A percentile compares a stretch with the other conserved stretches of the same genome.
phyloP scores from a whole-genome alignment of 2,888 invertebrate species.

The Scaptomyza polygonia region DNA sequence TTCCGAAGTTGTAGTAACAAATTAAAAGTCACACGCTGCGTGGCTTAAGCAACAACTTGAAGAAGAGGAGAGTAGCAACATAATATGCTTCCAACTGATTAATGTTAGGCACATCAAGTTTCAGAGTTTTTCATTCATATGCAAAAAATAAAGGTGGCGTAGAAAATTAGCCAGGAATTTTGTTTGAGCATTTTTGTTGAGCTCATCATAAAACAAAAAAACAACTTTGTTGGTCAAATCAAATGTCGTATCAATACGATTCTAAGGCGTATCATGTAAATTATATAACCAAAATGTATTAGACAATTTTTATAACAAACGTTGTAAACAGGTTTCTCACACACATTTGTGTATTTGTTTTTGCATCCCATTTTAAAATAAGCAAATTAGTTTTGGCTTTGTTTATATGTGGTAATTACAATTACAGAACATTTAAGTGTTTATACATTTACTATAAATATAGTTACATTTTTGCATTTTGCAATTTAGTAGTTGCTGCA shows the following conservation, averaged over 20 bases:
- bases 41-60: background rate
- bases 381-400: slow-evolving; percentile 10
- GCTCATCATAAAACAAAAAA: slow-evolving; percentile 49
- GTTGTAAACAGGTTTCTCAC: slow-evolving; percentile 45
- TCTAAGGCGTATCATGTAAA: slow-evolving; percentile 37
- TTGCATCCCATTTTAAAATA: slow-evolving; percentile 10
- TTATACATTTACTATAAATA: background rate
- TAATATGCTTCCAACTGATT: slow-evolving; percentile 54
- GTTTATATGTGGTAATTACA: background rate
- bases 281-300: slow-evolving; percentile 37
- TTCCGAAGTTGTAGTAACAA: background rate
- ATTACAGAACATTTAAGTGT: background rate
- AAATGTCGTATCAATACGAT: slow-evolving; percentile 41
- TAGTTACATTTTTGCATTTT: background rate
- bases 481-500: no score
- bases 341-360: background rate
- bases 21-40: slow-evolving; percentile 10
- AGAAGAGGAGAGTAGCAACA: background rate
- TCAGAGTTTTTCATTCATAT: slow-evolving; percentile 73
- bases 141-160: slow-evolving; percentile 52
- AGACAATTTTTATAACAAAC: background rate
- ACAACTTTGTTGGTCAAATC: no score
- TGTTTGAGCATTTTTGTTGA: slow-evolving; percentile 49
- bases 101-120: slow-evolving; percentile 65
- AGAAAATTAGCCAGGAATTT: slow-evolving; percentile 23